phyloP scores from a whole-genome alignment of 37 sponge, comb jelly and placozoan species.

The Axinella damicornis region DNA sequence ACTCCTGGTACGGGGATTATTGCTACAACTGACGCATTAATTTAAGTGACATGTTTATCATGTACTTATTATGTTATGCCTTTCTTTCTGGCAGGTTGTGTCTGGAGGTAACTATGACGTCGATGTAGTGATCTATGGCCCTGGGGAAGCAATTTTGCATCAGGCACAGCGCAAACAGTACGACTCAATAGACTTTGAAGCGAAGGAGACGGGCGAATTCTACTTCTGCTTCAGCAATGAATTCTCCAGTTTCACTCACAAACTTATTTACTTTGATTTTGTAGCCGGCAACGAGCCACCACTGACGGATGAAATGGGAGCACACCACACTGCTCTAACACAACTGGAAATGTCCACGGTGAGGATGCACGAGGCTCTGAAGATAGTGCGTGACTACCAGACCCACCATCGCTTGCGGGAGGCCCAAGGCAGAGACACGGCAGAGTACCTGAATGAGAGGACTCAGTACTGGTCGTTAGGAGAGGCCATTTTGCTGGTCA shows the following conservation, averaged over 20 bases:
- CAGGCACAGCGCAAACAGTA: conserved; percentile 89
- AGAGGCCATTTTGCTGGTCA: conserved; percentile 83
- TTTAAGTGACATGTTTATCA: too few relatives aligned
- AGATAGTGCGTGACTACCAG: conserved; percentile 90
- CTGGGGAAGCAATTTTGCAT: conserved; percentile 71
- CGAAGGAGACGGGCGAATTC: conserved; percentile 78
- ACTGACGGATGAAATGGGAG: conserved; percentile 58
- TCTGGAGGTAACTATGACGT: conserved; percentile 96
- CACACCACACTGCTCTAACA: conserved; percentile 88
- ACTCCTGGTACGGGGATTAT: too few relatives aligned
- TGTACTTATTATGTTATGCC: too few relatives aligned
- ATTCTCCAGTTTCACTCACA: conserved; percentile 98
- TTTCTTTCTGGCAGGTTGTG: conserved; percentile 70
- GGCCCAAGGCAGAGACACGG: conserved; percentile 73
- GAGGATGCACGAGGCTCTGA: conserved; percentile 89
- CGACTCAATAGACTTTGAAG: conserved; percentile 78
- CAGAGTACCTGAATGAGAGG: conserved; percentile 85
- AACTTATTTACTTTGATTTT: conserved; percentile 95
- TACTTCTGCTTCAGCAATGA: conserved; percentile 98
- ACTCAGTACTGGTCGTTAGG: conserved; percentile 94
- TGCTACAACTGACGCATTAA: too few relatives aligned
- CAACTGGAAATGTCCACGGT: conserved; percentile 90
- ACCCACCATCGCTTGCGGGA: conserved; percentile 94
- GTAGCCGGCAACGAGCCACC: conserved; percentile 65
- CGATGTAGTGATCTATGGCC: conserved; percentile 77